Base-by-base conservation (phyloP, 2,113 vertebrate species). In the Gasterosteus nipponicus region DNA sequence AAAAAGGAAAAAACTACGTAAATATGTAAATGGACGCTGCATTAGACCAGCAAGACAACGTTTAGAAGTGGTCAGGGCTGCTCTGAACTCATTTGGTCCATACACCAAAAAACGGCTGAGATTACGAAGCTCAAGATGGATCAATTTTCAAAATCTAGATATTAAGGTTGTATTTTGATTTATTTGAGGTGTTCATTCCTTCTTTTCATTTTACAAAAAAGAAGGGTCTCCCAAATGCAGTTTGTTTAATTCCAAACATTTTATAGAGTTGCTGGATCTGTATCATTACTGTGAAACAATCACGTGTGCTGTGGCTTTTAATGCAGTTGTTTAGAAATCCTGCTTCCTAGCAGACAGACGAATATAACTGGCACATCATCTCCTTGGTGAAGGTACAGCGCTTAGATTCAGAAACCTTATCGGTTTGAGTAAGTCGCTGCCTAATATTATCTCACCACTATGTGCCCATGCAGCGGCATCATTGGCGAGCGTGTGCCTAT, bases 401-500 rank as follows among this genome's bases (percentile, higher is more conserved):
- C 69, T 60, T 38, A 7, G 11, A 56, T 15, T 18, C 14, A 33
- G 9, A 7, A 26, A 12, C 33, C 3, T 72, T 33, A 11, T 51
- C 26, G 31, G 54, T 35, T 5, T 66, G 7, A 15, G 0, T 14
- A 29, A 49, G 29, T 22, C 12, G 2, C 14, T 16, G 8, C 1
- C 44, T 77, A 53, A 66, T 39, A 16, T 62, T 31, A 69, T 76
- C 42, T 85, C 18, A 58, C 39, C 31, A 10, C 0, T 41, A 5
- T 75, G 42, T 61, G 41, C 64, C 73, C 63, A 57, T 16, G 2
- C 87, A 99, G 98, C 0, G 98, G 98, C n/a, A 96, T 99, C 60
- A 98, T 99, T 0, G 97, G 98, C 6, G 98, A 99, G 89, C 96
- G 98, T 1, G 92, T 99, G 38, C 96, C 98, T 2, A 95, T 99